Evolutionary conservation across 1,140 invertebrate species (phyloP).

Genomic region (Macrotrachela quadricornifera): DNA sequence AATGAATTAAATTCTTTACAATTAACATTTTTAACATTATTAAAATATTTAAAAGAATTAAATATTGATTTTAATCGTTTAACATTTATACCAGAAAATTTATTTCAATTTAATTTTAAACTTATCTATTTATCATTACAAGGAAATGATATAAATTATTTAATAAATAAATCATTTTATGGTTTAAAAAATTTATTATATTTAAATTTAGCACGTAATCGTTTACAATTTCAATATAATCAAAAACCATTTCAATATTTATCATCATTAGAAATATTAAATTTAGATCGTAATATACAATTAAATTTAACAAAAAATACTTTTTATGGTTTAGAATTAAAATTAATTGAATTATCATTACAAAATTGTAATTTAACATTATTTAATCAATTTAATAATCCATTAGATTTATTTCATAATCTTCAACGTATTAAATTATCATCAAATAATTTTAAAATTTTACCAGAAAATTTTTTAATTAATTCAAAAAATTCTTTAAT

Average conservation of each 20-base stretch:
- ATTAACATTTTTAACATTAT: not conserved
- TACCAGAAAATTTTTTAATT: no score
- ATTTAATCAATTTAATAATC: no score
- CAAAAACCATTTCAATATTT: not conserved
- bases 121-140: not conserved
- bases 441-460: no score
- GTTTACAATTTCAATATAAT: not conserved
- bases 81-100: not conserved
- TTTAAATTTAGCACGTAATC: constrained; percentile 3
- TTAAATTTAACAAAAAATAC: no score
- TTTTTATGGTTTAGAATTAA: no score
- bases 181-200: not conserved
- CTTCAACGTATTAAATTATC: no score
- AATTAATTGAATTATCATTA: no score
- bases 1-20: constrained; percentile 5
- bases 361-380: no score
- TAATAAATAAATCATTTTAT: not conserved
- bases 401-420: no score
- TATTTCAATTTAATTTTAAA: not conserved
- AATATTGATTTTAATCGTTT: constrained; percentile 7
- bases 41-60: not conserved
- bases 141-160: constrained; percentile 3
- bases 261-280: no score
- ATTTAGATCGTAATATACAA: no score
- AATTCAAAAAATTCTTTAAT: no score